Evolutionary conservation across 2,797 vertebrate genomes (phyloP).

Genomic region (Dallia pectoralis): DNA sequence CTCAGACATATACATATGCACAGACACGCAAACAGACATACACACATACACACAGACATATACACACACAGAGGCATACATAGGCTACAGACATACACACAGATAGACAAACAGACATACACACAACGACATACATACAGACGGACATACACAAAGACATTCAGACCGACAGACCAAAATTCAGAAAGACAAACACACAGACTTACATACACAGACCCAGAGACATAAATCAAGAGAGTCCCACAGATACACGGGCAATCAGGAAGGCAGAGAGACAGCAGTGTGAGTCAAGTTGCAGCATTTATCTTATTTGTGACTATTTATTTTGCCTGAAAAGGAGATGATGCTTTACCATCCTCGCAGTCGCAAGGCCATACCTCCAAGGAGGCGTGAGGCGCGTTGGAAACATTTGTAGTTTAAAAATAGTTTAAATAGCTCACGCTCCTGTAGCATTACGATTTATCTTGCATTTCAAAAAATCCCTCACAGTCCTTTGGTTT

Average conservation of each 20-base stretch:
- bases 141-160: constrained; percentile 2
- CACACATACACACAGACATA: not conserved
- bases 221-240: constrained; percentile 27
- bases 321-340: no score
- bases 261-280: constrained; percentile 12
- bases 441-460: no score
- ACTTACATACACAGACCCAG: no score
- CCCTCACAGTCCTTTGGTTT: no score
- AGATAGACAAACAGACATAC: not conserved
- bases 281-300: not conserved
- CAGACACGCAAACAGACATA: constrained; percentile 2
- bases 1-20: not conserved
- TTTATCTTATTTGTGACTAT: no score
- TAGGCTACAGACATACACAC: constrained; percentile 11
- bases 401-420: no score
- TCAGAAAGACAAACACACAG: constrained; percentile 36
- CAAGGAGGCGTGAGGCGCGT: no score
- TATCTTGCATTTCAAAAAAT: no score
- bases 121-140: constrained; percentile 24
- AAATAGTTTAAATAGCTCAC: no score
- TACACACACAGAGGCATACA: no score
- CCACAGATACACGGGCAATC: constrained; percentile 28
- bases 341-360: no score
- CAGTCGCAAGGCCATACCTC: no score
- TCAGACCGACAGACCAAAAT: constrained; percentile 6